A percentile compares a stretch with the other conserved stretches of the same genome.
Evolutionary conservation across 2,797 vertebrate species (phyloP).

Genomic region (Falco columbarius): DNA sequence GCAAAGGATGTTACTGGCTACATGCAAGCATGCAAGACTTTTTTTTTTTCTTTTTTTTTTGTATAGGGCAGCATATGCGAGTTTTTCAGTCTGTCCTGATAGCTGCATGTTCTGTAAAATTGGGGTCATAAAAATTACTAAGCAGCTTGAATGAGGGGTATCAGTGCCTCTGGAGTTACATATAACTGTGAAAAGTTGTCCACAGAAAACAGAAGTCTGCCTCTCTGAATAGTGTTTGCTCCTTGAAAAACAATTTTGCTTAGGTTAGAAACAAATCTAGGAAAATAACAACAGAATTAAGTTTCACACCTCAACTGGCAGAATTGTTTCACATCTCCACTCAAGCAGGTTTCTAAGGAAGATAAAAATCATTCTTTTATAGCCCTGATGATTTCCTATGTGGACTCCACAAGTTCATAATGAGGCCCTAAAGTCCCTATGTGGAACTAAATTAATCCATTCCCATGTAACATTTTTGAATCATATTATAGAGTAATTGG

Average conservation of each 20-base stretch:
- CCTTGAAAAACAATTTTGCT: slow-evolving; percentile 22
- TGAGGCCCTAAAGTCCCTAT: not conserved
- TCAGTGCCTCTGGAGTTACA: not conserved
- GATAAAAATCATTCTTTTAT: not conserved
- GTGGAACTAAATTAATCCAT: not conserved
- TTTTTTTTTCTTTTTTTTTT: not conserved
- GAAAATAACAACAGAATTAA: not conserved
- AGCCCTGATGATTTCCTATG: not conserved
- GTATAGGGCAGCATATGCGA: fast-evolving
- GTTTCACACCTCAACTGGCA: not conserved
- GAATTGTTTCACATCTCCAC: not conserved
- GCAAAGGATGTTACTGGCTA: not conserved
- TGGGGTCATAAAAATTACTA: not conserved
- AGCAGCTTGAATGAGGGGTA: not conserved
- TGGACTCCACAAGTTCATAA: not conserved
- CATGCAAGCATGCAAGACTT: not conserved
- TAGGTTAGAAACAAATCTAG: not conserved
- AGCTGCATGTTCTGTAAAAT: not conserved
- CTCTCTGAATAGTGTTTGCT: not conserved
- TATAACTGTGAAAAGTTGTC: not conserved
- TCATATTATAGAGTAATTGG: not conserved
- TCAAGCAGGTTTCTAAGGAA: not conserved
- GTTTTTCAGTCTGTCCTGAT: not conserved
- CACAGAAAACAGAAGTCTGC: not conserved
- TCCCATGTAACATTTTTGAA: not conserved